A percentile compares a stretch with the other conserved stretches of the same genome.
phyloP scores from a whole-genome alignment of 2,888 invertebrate genomes.

The Epirrhoe alternata region DNA sequence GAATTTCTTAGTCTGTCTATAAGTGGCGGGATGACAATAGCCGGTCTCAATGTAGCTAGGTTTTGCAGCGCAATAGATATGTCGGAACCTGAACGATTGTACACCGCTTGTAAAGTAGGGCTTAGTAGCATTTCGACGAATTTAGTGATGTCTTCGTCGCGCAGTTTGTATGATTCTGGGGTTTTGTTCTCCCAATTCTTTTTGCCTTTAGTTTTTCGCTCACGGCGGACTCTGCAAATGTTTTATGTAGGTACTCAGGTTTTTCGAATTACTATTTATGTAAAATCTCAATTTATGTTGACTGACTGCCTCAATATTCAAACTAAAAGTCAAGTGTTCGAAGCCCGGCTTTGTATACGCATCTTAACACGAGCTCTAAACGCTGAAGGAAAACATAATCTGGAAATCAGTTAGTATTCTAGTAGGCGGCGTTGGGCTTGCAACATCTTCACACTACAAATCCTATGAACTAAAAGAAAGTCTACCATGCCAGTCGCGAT shows the following conservation, averaged over 20 bases:
- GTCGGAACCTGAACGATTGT: conserved; percentile 88
- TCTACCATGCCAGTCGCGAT: too few relatives aligned
- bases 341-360: neutral
- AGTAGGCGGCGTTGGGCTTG: too few relatives aligned
- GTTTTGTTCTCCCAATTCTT: conserved; percentile 89
- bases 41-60: conserved; percentile 92
- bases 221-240: conserved; percentile 84
- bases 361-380: too few relatives aligned
- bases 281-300: too few relatives aligned
- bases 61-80: conserved; percentile 89
- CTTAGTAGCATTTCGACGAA: conserved; percentile 92
- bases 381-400: too few relatives aligned
- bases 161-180: conserved; percentile 89
- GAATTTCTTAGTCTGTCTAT: conserved; percentile 92
- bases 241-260: neutral
- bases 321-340: neutral
- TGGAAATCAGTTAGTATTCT: too few relatives aligned
- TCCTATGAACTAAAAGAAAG: too few relatives aligned
- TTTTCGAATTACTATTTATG: neutral
- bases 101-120: conserved; percentile 91
- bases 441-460: too few relatives aligned
- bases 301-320: neutral
- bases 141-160: conserved; percentile 91
- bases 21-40: conserved; percentile 92
- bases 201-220: conserved; percentile 84